Evolutionary conservation across 2,797 vertebrate genomes (phyloP).

Genomic region (Corythornis leucogaster): DNA sequence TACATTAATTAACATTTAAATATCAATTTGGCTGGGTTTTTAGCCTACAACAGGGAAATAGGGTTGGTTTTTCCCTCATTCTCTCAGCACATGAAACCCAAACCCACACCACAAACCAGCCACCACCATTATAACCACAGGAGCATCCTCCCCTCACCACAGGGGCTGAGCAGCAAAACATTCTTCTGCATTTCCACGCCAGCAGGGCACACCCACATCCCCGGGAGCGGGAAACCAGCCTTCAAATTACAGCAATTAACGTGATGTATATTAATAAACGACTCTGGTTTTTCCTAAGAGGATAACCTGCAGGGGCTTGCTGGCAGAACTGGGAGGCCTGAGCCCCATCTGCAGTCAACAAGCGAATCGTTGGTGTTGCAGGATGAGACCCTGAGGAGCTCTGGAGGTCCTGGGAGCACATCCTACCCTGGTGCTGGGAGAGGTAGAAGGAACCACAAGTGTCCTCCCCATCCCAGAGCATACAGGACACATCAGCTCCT

Average conservation of each 20-base stretch:
- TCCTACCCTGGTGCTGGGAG: accelerated
- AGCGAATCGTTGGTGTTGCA: accelerated
- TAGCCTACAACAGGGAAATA: not conserved
- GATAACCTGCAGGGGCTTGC: constrained; percentile 52
- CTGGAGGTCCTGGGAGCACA: accelerated
- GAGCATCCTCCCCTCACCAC: not conserved
- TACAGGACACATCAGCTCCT: not conserved
- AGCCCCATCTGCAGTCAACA: not conserved
- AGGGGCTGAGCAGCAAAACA: not conserved
- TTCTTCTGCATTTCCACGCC: not conserved
- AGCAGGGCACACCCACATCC: not conserved
- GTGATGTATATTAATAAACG: not conserved
- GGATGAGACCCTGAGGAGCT: accelerated
- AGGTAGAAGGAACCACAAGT: accelerated
- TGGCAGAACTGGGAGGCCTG: not conserved
- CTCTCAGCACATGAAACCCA: not conserved
- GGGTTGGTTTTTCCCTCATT: not conserved
- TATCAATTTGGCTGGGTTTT: not conserved
- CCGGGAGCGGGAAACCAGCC: not conserved
- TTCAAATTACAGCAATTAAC: constrained; percentile 60
- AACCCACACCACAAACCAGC: not conserved
- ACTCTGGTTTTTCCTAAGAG: constrained; percentile 18
- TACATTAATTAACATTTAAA: not conserved
- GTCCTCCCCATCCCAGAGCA: not conserved
- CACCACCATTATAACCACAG: not conserved